Evolutionary conservation across 2,797 vertebrate species (phyloP), one percentile per base, ranked within the genome.

Genomic region (Cryptoprocta ferox): DNA sequence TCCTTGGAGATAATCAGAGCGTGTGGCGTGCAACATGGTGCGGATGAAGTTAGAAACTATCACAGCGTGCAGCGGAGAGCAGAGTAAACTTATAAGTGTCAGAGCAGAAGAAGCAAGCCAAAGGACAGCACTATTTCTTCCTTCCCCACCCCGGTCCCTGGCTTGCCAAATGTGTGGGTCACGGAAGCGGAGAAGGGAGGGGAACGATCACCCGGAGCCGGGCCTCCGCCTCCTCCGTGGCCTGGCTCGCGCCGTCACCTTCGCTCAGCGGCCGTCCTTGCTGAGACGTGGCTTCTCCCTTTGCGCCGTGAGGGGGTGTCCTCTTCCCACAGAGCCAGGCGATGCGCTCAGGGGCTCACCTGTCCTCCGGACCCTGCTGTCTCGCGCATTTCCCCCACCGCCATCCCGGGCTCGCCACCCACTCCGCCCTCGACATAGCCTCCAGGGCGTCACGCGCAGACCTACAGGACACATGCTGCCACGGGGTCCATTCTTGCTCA

Each of bases 1-100:
- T 80, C 89, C 71, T 94, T 95, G 94, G 19, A 89, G 30, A 94
- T 80, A 92, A 97, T 85, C 95, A 37, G 96, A 92, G 89, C 95
- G 81, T 87, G 5, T 6, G 0, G 0, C 71, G 1, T 18, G 14
- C 26, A 3, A 3, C 4, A 56, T 68, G 86, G 91, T 93, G 79
- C 73, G 50, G 75, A 78, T 68, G 6, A 82, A 94, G 90, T 35
- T 85, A 48, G 26, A 2, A 59, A 71, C 93, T 56, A 70, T 0
- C 11, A 3, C 32, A 0, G 2, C 59, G 1, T 80, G 32, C 14
- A 16, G 2, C 2, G 53, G 68, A 53, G 85, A 85, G 59, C 39
- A 83, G 53, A 75, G 66, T 68, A 15, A 87, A 92, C 94, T 12
- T 81, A 30, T 8, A 1, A 59, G 50, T 84, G 81, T 68, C 82